phyloP scores from a whole-genome alignment of 2,797 vertebrate genomes.

The Bryconaethiops microstoma region DNA sequence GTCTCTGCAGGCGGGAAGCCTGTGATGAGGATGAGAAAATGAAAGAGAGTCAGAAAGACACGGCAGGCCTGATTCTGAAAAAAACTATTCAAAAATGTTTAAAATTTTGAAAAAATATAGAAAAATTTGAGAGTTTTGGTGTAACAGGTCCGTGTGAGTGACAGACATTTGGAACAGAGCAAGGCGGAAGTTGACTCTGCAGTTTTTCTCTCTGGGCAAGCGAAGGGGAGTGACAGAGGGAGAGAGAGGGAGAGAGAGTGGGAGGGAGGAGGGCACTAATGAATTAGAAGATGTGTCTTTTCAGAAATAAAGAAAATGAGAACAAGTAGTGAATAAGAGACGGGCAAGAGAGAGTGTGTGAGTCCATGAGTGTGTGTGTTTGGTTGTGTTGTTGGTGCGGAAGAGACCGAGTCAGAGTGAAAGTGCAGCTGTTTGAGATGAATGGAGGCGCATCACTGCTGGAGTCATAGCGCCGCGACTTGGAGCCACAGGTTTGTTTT shows the following conservation, averaged over 20 bases:
- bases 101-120: neutral
- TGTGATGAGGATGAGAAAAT: constrained; percentile 17
- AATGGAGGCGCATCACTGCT: constrained; percentile 39
- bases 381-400: neutral
- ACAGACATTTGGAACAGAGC: constrained; percentile 37
- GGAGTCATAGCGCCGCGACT: constrained; percentile 21
- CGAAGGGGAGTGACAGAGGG: constrained; percentile 7
- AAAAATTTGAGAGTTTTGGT: neutral
- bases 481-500: constrained; percentile 33
- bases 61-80: too few relatives aligned
- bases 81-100: neutral
- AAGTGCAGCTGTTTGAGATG: constrained; percentile 47
- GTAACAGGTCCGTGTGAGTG: constrained; percentile 26
- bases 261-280: constrained; percentile 23
- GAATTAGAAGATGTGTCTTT: constrained; percentile 34
- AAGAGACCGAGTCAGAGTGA: constrained; percentile 42
- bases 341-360: neutral
- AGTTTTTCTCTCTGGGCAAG: constrained; percentile 26
- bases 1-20: constrained; percentile 45
- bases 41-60: constrained; percentile 20
- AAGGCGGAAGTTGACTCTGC: constrained; percentile 58
- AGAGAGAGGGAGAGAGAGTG: constrained; percentile 12
- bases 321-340: constrained; percentile 1
- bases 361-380: neutral
- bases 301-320: neutral